phyloP scores from a whole-genome alignment of 2,888 invertebrate species.

The Euzetes globulus region DNA sequence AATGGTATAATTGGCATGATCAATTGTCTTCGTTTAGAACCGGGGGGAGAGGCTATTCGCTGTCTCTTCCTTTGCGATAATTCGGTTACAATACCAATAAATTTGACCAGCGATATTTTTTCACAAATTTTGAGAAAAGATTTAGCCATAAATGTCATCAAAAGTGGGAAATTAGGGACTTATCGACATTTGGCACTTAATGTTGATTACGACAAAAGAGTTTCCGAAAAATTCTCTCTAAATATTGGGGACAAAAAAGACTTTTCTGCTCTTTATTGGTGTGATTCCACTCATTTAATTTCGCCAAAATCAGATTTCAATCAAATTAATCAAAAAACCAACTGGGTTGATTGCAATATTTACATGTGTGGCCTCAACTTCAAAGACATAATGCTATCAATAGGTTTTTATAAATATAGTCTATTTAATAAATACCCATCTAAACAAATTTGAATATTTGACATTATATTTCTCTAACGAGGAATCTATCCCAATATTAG shows the following conservation, averaged over 20 bases:
- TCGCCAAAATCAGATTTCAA: no score
- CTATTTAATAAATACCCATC: no score
- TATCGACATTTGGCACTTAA: slow-evolving; percentile 17
- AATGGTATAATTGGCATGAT: slow-evolving; percentile 79
- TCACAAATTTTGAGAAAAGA: slow-evolving; percentile 42
- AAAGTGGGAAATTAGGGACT: slow-evolving; percentile 43
- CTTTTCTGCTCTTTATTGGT: slow-evolving; percentile 83
- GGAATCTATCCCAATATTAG: no score
- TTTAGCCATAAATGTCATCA: slow-evolving; percentile 16
- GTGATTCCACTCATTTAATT: slow-evolving; percentile 55
- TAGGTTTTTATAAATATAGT: no score
- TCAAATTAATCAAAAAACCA: no score
- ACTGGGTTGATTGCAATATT: no score
- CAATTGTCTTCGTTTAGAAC: slow-evolving; percentile 79
- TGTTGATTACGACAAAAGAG: not conserved
- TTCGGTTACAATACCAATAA: slow-evolving; percentile 51
- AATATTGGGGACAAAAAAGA: slow-evolving; percentile 88
- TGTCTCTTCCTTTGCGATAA: slow-evolving; percentile 45
- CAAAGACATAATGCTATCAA: no score
- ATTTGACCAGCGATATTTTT: slow-evolving; percentile 44
- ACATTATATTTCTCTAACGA: no score
- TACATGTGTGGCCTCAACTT: no score
- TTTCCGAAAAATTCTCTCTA: slow-evolving; percentile 70
- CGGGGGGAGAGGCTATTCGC: slow-evolving; percentile 69
- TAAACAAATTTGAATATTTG: no score